phyloP scores from a whole-genome alignment of 2,113 vertebrate genomes.

The Brachyistius frenatus region DNA sequence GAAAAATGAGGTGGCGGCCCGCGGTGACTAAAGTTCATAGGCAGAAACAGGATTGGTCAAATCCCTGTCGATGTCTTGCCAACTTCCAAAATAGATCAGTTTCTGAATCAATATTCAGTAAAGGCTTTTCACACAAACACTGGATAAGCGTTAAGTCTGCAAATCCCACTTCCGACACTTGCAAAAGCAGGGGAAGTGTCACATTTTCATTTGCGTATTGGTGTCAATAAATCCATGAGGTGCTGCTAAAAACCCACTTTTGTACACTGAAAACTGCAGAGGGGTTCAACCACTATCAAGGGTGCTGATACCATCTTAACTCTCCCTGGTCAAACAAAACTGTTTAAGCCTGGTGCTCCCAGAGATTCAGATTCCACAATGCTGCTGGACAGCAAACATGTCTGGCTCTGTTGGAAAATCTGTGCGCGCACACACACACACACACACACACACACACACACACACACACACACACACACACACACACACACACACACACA shows the following conservation, averaged over 20 bases:
- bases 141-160: background rate
- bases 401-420: constrained; percentile 30
- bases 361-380: constrained; percentile 4
- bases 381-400: constrained; percentile 6
- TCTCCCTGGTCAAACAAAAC: constrained; percentile 8
- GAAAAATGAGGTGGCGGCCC: no score
- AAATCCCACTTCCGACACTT: background rate
- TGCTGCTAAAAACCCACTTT: no score
- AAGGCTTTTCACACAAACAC: background rate
- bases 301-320: background rate
- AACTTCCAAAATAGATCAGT: background rate
- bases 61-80: background rate
- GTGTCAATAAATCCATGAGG: no score
- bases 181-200: no score
- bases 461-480: constrained; percentile 27
- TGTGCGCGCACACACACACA: constrained; percentile 19
- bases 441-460: constrained; percentile 22
- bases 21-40: no score
- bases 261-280: constrained; percentile 1
- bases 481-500: constrained; percentile 22
- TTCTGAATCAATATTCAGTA: background rate
- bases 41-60: background rate
- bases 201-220: no score
- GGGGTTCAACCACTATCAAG: background rate
- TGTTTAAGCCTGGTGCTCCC: background rate